A percentile compares a stretch with the other conserved stretches of the same genome.
Evolutionary conservation across 2,888 invertebrate species (phyloP).

Genomic region (Melitaea athalia): DNA sequence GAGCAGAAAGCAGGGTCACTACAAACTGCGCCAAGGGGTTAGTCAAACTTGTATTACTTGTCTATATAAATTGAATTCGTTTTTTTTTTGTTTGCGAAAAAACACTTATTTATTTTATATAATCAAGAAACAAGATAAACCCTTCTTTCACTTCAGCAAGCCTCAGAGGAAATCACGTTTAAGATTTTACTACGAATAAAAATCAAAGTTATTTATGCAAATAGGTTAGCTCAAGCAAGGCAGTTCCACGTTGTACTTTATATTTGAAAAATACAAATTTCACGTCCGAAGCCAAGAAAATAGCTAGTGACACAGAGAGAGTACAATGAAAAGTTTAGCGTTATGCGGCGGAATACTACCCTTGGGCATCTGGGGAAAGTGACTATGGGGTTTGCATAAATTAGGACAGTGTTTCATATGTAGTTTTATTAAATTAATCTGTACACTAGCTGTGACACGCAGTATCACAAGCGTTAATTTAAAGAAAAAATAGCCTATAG

Average conservation of each 20-base stretch:
- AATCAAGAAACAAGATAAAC: neutral
- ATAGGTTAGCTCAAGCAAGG: slow-evolving; percentile 21
- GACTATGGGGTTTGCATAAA: slow-evolving; percentile 9
- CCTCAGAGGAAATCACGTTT: neutral
- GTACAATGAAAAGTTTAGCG: slow-evolving; percentile 47
- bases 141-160: neutral
- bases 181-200: slow-evolving; percentile 6
- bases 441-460: too few relatives aligned
- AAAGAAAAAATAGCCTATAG: too few relatives aligned
- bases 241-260: slow-evolving; percentile 16
- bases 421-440: neutral
- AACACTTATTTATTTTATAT: neutral
- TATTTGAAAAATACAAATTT: slow-evolving; percentile 36
- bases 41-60: too few relatives aligned
- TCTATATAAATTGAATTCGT: too few relatives aligned
- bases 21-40: too few relatives aligned
- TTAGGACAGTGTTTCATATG: slow-evolving; percentile 11
- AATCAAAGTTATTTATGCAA: slow-evolving; percentile 26
- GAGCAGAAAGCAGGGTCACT: too few relatives aligned
- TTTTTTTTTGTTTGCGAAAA: too few relatives aligned
- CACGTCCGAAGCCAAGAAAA: slow-evolving; percentile 43
- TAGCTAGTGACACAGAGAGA: slow-evolving; percentile 43
- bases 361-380: slow-evolving; percentile 31
- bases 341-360: slow-evolving; percentile 35
- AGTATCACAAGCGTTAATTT: too few relatives aligned